A percentile compares a stretch with the other conserved stretches of the same genome.
phyloP scores from a whole-genome alignment of 2,888 invertebrate genomes.

The Phyllotreta cruciferae region DNA sequence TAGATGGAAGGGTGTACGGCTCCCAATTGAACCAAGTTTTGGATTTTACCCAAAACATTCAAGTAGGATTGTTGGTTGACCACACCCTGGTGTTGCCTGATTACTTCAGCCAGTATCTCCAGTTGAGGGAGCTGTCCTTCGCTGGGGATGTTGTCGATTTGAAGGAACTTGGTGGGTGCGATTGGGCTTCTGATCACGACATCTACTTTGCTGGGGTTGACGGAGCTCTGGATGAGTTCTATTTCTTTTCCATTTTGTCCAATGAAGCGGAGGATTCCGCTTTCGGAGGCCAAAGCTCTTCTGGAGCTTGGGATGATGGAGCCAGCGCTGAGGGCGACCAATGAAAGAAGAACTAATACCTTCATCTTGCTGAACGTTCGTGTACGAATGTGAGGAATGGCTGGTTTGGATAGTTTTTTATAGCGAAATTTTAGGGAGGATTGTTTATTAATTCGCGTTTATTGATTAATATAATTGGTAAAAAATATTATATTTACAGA shows the following conservation, averaged over 20 bases:
- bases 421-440: background rate
- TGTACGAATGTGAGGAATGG: background rate
- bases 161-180: background rate
- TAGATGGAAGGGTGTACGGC: background rate
- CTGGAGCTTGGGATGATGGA: background rate
- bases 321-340: slow-evolving; percentile 13
- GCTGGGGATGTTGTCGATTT: slow-evolving; percentile 8
- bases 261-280: background rate
- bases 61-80: slow-evolving; percentile 26
- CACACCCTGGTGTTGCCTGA: slow-evolving; percentile 37
- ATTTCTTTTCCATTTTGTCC: slow-evolving; percentile 6
- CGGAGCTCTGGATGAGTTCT: background rate
- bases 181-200: slow-evolving; percentile 8
- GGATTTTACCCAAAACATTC: background rate
- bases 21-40: background rate
- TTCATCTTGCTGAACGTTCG: slow-evolving; percentile 13
- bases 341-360: slow-evolving; percentile 12
- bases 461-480: background rate
- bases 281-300: background rate
- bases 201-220: background rate
- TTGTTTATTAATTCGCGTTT: background rate
- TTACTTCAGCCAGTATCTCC: slow-evolving; percentile 34
- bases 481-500: too few relatives aligned
- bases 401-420: background rate
- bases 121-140: slow-evolving; percentile 21